Conservation (phyloP, 2,113 vertebrate genomes). For the Mirounga angustirostris region DNA sequence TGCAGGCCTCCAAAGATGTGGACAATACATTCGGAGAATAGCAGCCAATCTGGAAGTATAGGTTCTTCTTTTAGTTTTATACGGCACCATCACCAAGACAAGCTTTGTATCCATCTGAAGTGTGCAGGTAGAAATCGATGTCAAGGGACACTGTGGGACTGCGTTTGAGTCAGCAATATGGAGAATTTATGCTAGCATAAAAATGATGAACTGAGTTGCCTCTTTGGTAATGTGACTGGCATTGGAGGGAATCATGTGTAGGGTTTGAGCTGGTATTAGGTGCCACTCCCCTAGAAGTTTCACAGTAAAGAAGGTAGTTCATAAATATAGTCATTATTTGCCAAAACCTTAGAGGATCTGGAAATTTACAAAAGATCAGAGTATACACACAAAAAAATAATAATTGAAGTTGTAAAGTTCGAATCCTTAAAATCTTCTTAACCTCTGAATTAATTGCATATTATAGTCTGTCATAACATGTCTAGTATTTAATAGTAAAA, state of each 20-base stretch:
- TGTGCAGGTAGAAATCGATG: not conserved
- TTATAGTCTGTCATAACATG: not conserved
- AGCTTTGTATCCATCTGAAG: not conserved
- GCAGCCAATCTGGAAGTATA: not conserved
- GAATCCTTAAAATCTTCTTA: not conserved
- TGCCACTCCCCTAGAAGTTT: not conserved
- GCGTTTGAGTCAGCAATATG: not conserved
- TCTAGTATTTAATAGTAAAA: not conserved
- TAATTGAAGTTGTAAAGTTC: not conserved
- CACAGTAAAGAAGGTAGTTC: not conserved
- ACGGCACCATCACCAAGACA: fast-evolving
- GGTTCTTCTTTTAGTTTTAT: not conserved
- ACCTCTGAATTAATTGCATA: not conserved
- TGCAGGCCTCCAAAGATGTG: not conserved
- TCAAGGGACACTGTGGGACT: not conserved
- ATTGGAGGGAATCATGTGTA: not conserved
- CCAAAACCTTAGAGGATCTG: not conserved
- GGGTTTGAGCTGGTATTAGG: not conserved
- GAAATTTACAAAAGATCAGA: not conserved
- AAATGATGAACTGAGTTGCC: not conserved
- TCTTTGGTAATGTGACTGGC: not conserved
- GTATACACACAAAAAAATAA: not conserved
- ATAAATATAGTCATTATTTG: not conserved
- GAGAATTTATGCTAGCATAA: slow-evolving; percentile 14
- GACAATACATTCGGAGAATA: not conserved